Percentiles rank a stretch among this genome's conserved stretches.
phyloP scores from a whole-genome alignment of 1,140 invertebrate genomes.

The Drosophila sechellia region DNA sequence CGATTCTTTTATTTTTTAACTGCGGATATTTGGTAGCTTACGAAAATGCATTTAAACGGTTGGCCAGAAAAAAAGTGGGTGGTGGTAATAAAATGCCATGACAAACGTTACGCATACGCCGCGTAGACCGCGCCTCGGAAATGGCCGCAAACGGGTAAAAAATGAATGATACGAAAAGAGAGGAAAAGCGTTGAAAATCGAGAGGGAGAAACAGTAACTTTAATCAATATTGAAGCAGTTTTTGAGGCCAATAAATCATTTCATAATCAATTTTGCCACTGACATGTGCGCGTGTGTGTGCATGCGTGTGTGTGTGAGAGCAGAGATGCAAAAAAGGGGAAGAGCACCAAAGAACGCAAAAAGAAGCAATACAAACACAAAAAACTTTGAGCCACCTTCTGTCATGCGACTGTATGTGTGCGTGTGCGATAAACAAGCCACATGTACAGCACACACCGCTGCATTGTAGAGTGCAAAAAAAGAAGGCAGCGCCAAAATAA shows the following conservation, averaged over 20 bases:
- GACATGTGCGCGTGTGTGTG: conserved; percentile 49
- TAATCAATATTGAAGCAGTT: conserved; percentile 83
- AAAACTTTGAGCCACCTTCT: conserved; percentile 55
- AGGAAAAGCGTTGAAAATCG: conserved; percentile 7
- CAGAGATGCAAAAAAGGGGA: conserved; percentile 41
- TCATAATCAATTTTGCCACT: conserved; percentile 80
- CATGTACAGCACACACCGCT: conserved; percentile 3
- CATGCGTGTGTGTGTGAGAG: conserved; percentile 5
- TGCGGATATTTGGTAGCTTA: conserved; percentile 57
- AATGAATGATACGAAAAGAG: neutral
- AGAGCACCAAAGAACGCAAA: conserved; percentile 23
- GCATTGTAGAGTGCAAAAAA: conserved; percentile 54
- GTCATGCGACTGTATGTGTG: conserved; percentile 36
- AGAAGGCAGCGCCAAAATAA: conserved; percentile 70
- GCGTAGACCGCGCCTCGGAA: conserved; percentile 37
- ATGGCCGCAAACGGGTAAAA: conserved; percentile 39
- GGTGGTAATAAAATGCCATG: conserved; percentile 55
- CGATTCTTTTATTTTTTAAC: conserved; percentile 20
- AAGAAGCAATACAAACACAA: conserved; percentile 53
- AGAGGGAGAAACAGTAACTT: conserved; percentile 52
- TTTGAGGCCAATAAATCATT: conserved; percentile 82
- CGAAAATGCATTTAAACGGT: conserved; percentile 69
- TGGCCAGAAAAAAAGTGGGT: neutral
- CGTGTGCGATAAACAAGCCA: conserved; percentile 44
- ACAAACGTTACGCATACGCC: conserved; percentile 61